Conservation (phyloP, 2,113 vertebrate species). For the Phyllopteryx taeniolatus region DNA sequence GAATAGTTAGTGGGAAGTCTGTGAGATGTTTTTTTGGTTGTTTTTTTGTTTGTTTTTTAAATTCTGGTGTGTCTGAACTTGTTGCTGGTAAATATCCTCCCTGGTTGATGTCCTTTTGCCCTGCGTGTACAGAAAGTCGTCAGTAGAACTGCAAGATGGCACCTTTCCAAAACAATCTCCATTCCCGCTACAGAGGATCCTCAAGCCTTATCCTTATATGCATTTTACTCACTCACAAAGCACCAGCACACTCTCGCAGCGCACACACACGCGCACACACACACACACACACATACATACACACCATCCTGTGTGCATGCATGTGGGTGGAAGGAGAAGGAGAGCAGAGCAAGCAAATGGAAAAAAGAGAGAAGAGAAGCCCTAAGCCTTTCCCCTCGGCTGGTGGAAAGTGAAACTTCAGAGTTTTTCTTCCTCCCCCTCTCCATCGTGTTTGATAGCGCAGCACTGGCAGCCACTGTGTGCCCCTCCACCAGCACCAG, state of each 20-base stretch:
- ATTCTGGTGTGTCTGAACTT: conserved; percentile 35
- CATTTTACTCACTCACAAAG: conserved; percentile 53
- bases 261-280: conserved; percentile 38
- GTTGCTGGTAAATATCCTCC: conserved; percentile 50
- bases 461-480: conserved; percentile 69
- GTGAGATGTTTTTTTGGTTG: conserved; percentile 4
- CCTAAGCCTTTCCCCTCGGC: conserved; percentile 69
- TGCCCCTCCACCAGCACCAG: conserved; percentile 38
- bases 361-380: conserved; percentile 67
- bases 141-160: conserved; percentile 62
- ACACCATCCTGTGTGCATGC: conserved; percentile 58
- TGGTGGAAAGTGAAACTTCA: conserved; percentile 70
- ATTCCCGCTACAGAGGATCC: conserved; percentile 60
- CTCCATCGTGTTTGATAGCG: conserved; percentile 66
- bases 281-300: conserved; percentile 38
- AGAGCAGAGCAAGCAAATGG: conserved; percentile 67
- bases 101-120: conserved; percentile 50
- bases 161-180: conserved; percentile 65
- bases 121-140: conserved; percentile 50
- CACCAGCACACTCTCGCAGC: conserved; percentile 27
- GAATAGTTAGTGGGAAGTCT: conserved; percentile 22
- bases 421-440: conserved; percentile 69
- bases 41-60: background rate
- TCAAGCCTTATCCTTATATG: conserved; percentile 64
- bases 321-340: conserved; percentile 74